Evolutionary conservation across 2,113 vertebrate genomes (phyloP).

Genomic region (Vimba vimba): DNA sequence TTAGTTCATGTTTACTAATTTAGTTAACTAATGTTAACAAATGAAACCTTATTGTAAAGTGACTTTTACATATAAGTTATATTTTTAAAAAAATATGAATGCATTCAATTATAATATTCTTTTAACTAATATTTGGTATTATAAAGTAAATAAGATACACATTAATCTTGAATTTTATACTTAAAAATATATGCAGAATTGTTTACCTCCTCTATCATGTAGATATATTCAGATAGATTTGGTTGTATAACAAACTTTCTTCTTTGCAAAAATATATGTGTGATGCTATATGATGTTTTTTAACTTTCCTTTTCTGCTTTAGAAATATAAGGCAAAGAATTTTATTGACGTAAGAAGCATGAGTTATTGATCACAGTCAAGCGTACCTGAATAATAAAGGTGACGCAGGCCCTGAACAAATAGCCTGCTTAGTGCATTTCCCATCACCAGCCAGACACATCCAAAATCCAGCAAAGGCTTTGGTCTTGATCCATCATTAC

Average conservation of each 20-base stretch:
- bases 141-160: neutral
- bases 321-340: neutral
- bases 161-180: neutral
- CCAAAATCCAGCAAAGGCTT: slow-evolving; percentile 33
- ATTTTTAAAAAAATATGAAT: neutral
- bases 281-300: neutral
- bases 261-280: neutral
- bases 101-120: neutral
- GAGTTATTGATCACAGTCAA: neutral
- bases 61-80: no score
- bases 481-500: slow-evolving; percentile 38
- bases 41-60: no score
- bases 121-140: neutral
- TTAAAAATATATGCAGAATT: neutral
- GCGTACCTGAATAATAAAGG: neutral
- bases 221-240: neutral
- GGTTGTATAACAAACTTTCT: neutral
- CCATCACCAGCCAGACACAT: neutral
- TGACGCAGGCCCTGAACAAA: slow-evolving; percentile 6
- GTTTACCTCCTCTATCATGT: neutral
- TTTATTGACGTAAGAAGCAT: neutral
- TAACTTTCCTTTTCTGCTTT: neutral
- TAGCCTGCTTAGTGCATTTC: neutral
- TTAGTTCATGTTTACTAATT: no score
- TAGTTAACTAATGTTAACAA: no score